A percentile compares a stretch with the other conserved stretches of the same genome.
These are phyloP conservation scores for Zaprionus africanus DNA, from an alignment of 1,140 invertebrate species.

Conservation along the genomic window DNA sequence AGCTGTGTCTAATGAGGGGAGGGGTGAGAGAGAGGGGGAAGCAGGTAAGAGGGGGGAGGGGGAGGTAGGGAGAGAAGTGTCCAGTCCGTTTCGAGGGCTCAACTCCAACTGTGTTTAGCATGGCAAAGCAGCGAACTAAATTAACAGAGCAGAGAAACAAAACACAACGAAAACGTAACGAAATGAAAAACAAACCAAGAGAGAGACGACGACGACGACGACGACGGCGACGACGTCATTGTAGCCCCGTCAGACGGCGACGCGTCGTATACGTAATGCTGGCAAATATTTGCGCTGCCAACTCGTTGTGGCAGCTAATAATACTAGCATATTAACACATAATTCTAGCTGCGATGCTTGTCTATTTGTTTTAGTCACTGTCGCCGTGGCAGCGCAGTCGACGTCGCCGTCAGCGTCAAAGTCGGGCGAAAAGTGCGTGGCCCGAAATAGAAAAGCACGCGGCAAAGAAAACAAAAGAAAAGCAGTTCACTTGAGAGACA, in stretches of 20 bases:
- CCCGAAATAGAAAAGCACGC: constrained; percentile 55
- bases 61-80: constrained; percentile 6
- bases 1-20: background rate
- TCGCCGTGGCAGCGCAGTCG: constrained; percentile 18
- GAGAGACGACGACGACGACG: background rate
- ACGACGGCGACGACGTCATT: constrained; percentile 18
- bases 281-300: constrained; percentile 47
- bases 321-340: constrained; percentile 81
- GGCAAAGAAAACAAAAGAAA: constrained; percentile 42
- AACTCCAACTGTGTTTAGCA: constrained; percentile 65
- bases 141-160: constrained; percentile 9
- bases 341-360: constrained; percentile 62
- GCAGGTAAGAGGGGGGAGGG: background rate
- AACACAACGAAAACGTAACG: background rate
- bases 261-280: constrained; percentile 70
- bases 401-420: background rate
- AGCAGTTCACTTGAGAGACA: background rate
- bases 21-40: too few relatives aligned
- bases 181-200: constrained; percentile 2
- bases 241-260: constrained; percentile 34
- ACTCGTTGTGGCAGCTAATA: constrained; percentile 75
- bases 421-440: constrained; percentile 51
- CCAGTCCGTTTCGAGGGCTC: constrained; percentile 41
- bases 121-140: constrained; percentile 32
- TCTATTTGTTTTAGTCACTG: constrained; percentile 61